Evolutionary conservation across 2,888 invertebrate species (phyloP).

Genomic region (Branchipolynoe longqiensis): DNA sequence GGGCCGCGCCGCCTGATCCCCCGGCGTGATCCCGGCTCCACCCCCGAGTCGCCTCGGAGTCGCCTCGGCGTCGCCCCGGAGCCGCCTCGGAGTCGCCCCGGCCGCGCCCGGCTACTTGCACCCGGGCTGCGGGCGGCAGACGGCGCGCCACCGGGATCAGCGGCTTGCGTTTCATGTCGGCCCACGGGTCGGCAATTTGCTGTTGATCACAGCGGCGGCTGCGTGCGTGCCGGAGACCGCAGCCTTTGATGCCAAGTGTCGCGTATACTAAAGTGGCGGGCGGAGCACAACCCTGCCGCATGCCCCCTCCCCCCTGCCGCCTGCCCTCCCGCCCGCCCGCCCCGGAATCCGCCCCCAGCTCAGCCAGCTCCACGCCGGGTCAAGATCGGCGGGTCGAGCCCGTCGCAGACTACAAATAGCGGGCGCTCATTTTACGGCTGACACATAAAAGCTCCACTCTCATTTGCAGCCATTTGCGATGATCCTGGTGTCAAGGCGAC

Average conservation of each 20-base stretch:
- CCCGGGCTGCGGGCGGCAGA: neutral
- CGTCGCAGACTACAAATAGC: constrained; percentile 44
- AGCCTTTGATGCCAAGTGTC: constrained; percentile 45
- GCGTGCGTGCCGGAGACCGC: constrained; percentile 5
- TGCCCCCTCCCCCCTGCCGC: neutral
- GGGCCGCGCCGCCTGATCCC: neutral
- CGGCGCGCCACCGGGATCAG: neutral
- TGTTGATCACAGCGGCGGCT: constrained; percentile 2
- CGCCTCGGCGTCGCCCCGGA: neutral
- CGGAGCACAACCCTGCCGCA: neutral
- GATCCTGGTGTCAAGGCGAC: constrained; percentile 50
- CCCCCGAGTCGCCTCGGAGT: neutral
- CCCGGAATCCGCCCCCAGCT: neutral
- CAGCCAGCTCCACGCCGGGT: too few species aligned
- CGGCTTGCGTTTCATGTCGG: constrained; percentile 33
- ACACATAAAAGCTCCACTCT: constrained; percentile 24
- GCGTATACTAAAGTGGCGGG: constrained; percentile 48
- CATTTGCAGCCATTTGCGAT: constrained; percentile 50
- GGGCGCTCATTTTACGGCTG: constrained; percentile 41
- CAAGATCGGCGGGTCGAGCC: constrained; percentile 46
- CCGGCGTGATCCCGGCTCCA: neutral
- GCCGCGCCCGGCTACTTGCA: constrained; percentile 8
- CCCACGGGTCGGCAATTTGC: constrained; percentile 24
- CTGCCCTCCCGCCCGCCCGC: neutral
- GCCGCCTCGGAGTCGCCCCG: neutral